Evolutionary conservation across 2,113 vertebrate species (phyloP).

Genomic region (Phocoena phocoena): DNA sequence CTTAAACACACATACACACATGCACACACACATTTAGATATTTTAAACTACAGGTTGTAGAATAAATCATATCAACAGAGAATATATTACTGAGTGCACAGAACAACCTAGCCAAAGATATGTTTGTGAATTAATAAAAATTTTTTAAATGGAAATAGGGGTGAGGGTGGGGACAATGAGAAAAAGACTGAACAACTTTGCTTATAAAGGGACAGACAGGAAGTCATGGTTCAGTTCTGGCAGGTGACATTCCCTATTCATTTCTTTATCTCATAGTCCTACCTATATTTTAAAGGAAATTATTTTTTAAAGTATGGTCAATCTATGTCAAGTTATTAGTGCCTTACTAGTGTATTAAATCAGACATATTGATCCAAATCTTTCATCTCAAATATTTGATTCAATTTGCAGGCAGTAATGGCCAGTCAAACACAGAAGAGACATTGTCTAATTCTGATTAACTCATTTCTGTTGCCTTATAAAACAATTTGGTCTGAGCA

Average conservation of each 20-base stretch:
- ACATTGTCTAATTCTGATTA: background rate
- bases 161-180: background rate
- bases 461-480: background rate
- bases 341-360: conserved; percentile 21
- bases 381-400: conserved; percentile 52
- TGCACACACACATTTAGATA: background rate
- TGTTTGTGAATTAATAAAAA: background rate
- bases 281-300: conserved; percentile 29
- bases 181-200: background rate
- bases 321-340: background rate
- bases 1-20: background rate
- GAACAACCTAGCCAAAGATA: background rate
- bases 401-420: conserved; percentile 13
- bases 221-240: background rate
- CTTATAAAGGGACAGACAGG: background rate
- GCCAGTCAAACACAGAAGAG: background rate
- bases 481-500: background rate
- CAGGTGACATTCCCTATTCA: background rate
- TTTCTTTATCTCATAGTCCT: background rate
- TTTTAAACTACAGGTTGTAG: background rate
- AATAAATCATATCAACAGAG: background rate
- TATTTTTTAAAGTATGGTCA: background rate
- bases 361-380: background rate
- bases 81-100: background rate
- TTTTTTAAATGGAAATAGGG: background rate